phyloP scores from a whole-genome alignment of 2,888 invertebrate species.

The Synergus japonicus region DNA sequence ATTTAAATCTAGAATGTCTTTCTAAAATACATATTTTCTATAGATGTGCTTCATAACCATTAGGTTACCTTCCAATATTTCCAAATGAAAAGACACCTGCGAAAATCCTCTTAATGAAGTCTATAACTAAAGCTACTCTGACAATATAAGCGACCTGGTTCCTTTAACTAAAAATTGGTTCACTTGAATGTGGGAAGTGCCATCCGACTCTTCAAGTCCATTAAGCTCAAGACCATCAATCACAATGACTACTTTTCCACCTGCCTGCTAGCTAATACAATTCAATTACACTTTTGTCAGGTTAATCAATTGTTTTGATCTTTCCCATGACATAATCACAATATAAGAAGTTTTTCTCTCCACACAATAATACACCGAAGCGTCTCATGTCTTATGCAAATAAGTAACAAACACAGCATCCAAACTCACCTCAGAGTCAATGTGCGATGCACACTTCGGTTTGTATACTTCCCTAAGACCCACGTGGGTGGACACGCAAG shows the following conservation, averaged over 20 bases:
- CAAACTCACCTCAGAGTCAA: slow-evolving; percentile 47
- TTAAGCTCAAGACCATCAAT: slow-evolving; percentile 23
- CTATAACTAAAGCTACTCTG: neutral
- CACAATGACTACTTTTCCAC: slow-evolving; percentile 8
- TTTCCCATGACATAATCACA: neutral
- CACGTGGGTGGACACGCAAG: slow-evolving; percentile 53
- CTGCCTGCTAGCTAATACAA: neutral
- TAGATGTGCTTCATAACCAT: no score
- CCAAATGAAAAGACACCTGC: neutral
- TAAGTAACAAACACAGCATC: slow-evolving; percentile 43
- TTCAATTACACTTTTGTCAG: slow-evolving; percentile 13
- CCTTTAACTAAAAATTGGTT: slow-evolving; percentile 5
- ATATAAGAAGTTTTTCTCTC: neutral
- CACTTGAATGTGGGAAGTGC: slow-evolving; percentile 27
- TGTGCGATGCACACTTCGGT: slow-evolving; percentile 9
- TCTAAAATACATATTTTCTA: no score
- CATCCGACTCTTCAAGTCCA: neutral
- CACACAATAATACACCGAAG: slow-evolving; percentile 42
- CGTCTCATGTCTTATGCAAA: slow-evolving; percentile 51
- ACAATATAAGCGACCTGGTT: slow-evolving; percentile 7
- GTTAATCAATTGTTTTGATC: slow-evolving; percentile 11
- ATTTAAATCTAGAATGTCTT: neutral
- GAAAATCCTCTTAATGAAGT: neutral
- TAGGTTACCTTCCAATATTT: neutral
- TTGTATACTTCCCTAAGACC: slow-evolving; percentile 44